phyloP scores from a whole-genome alignment of 2,888 invertebrate genomes.

The Xanthostigma xanthostigma region DNA sequence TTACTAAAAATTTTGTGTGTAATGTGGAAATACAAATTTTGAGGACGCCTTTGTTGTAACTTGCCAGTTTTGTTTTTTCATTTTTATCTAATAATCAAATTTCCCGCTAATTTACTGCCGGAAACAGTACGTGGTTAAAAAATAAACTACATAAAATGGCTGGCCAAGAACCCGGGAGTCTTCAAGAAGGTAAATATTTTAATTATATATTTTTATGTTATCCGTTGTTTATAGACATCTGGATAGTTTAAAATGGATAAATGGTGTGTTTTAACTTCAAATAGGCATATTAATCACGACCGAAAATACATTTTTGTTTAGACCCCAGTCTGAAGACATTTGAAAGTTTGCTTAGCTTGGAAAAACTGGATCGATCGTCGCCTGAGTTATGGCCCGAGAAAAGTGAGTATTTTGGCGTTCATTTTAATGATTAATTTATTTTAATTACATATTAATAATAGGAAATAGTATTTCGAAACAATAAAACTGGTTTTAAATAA shows the following conservation, averaged over 20 bases:
- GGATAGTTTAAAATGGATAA: not conserved
- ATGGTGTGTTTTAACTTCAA: not conserved
- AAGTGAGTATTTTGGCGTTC: constrained; percentile 44
- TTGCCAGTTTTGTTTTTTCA: not conserved
- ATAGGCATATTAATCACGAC: not conserved
- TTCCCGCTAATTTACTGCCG: constrained; percentile 2
- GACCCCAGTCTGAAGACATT: constrained; percentile 10
- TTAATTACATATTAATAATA: too few relatives aligned
- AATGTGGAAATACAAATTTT: too few relatives aligned
- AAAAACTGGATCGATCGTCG: constrained; percentile 85
- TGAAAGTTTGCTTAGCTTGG: constrained; percentile 69
- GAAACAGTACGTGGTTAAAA: not conserved
- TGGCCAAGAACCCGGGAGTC: constrained; percentile 46
- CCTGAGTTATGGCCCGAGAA: constrained; percentile 95
- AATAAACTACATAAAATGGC: constrained; percentile 36
- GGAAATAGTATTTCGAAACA: too few relatives aligned
- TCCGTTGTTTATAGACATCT: not conserved
- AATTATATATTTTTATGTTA: constrained; percentile 1
- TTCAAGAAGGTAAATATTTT: constrained; percentile 38
- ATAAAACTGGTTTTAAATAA: too few relatives aligned
- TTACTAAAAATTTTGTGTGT: too few relatives aligned
- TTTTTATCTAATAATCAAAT: not conserved
- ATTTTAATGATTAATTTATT: not conserved
- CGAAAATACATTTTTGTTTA: not conserved
- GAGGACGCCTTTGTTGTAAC: too few relatives aligned